Conservation (phyloP, 2,888 invertebrate genomes). For the Drosophila emarginata region DNA sequence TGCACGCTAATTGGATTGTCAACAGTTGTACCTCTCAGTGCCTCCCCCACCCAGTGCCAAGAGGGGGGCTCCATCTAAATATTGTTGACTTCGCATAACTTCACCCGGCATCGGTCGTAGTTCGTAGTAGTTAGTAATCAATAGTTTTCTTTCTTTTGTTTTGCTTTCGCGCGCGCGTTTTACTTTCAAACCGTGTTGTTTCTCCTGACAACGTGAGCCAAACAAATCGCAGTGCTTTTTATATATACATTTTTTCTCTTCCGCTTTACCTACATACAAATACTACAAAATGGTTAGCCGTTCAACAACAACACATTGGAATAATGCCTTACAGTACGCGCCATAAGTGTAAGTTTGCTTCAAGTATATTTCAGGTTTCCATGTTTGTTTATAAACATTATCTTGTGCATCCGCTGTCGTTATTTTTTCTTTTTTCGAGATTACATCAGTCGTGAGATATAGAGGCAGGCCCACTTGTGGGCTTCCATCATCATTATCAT, state of each 20-base stretch:
- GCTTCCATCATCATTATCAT: constrained; percentile 24
- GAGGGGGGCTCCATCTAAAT: constrained; percentile 49
- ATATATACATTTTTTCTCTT: neutral
- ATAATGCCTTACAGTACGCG: constrained; percentile 64
- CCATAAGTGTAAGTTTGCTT: constrained; percentile 62
- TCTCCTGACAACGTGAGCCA: constrained; percentile 66
- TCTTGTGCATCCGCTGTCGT: constrained; percentile 44
- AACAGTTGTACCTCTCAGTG: constrained; percentile 40
- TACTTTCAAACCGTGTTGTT: constrained; percentile 52
- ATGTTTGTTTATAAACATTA: constrained; percentile 65
- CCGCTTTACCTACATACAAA: constrained; percentile 4
- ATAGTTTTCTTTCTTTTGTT: constrained; percentile 58
- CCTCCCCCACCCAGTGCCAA: neutral
- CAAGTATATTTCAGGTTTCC: constrained; percentile 9
- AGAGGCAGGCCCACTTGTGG: constrained; percentile 26
- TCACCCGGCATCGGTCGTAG: constrained; percentile 35
- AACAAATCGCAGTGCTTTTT: constrained; percentile 41
- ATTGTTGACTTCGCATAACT: constrained; percentile 66
- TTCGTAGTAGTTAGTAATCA: constrained; percentile 53
- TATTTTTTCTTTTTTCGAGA: constrained; percentile 1
- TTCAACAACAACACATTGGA: constrained; percentile 28
- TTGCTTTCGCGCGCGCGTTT: constrained; percentile 58
- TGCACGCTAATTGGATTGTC: constrained; percentile 71
- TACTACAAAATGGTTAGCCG: constrained; percentile 20
- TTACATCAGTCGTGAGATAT: constrained; percentile 39